A percentile compares a stretch with the other conserved stretches of the same genome.
These are phyloP conservation scores for Phengaris alcon DNA, from an alignment of 2,888 invertebrate genomes.

Conservation along the genomic window DNA sequence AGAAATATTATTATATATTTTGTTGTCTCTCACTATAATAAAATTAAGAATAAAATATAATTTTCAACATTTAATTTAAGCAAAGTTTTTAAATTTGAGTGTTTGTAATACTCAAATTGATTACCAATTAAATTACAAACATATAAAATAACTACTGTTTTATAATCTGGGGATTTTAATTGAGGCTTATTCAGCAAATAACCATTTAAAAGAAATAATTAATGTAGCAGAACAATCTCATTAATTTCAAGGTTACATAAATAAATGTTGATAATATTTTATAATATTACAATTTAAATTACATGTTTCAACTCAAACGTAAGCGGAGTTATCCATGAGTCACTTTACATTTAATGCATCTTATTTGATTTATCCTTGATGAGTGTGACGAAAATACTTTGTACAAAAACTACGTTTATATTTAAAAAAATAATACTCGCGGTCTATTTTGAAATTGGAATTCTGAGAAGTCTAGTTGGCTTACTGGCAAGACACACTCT, in stretches of 20 bases:
- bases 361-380: conserved; percentile 18
- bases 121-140: too few relatives aligned
- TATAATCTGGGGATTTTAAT: neutral
- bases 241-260: conserved; percentile 20
- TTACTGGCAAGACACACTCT: neutral
- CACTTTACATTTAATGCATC: conserved; percentile 5
- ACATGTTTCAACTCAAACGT: neutral
- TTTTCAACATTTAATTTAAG: too few relatives aligned
- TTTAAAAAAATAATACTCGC: neutral
- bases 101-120: too few relatives aligned
- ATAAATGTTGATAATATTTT: conserved; percentile 10
- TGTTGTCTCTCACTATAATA: too few relatives aligned
- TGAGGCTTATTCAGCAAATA: neutral
- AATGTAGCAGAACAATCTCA: neutral
- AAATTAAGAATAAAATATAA: too few relatives aligned
- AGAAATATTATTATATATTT: too few relatives aligned
- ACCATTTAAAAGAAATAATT: neutral
- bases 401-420: conserved; percentile 4
- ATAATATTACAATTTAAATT: conserved; percentile 16
- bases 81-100: too few relatives aligned
- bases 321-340: conserved; percentile 11
- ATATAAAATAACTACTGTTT: neutral
- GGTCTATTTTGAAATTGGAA: conserved; percentile 21
- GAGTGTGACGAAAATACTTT: neutral
- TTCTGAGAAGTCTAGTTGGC: conserved; percentile 15